A percentile compares a stretch with the other conserved stretches of the same genome.
Evolutionary conservation across 1,140 invertebrate species (phyloP).

Genomic region (Anagrus nilaparvatae): DNA sequence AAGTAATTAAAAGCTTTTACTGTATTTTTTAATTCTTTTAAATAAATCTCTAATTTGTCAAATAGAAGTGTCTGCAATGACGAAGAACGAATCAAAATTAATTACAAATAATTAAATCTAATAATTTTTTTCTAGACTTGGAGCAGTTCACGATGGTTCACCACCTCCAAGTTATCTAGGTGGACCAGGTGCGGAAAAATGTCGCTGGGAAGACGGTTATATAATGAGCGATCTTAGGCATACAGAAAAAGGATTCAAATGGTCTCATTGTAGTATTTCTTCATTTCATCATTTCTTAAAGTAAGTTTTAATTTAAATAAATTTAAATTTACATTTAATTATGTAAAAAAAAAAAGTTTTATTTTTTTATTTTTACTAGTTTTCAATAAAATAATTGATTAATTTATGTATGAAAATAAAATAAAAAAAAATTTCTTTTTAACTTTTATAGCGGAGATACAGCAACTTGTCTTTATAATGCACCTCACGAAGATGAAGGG

Average conservation of each 20-base stretch:
- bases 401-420: conserved; percentile 2
- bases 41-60: no score
- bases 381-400: background rate
- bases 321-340: background rate
- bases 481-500: conserved; percentile 85
- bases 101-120: conserved; percentile 15
- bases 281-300: conserved; percentile 94
- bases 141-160: conserved; percentile 89
- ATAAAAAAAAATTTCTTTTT: conserved; percentile 1
- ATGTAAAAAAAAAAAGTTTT: no score
- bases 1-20: no score
- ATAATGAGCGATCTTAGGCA: conserved; percentile 93
- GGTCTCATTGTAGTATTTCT: conserved; percentile 87
- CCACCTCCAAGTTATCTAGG: conserved; percentile 88
- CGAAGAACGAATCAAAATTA: background rate
- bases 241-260: conserved; percentile 88
- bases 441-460: conserved; percentile 71
- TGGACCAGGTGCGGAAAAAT: conserved; percentile 89
- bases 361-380: background rate
- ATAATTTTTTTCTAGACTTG: conserved; percentile 52
- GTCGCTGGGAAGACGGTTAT: conserved; percentile 91
- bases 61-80: background rate
- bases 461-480: conserved; percentile 86
- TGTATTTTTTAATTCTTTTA: no score
- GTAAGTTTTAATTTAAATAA: conserved; percentile 46